phyloP scores from a whole-genome alignment of 2,888 invertebrate species.

The Acleris cristana region DNA sequence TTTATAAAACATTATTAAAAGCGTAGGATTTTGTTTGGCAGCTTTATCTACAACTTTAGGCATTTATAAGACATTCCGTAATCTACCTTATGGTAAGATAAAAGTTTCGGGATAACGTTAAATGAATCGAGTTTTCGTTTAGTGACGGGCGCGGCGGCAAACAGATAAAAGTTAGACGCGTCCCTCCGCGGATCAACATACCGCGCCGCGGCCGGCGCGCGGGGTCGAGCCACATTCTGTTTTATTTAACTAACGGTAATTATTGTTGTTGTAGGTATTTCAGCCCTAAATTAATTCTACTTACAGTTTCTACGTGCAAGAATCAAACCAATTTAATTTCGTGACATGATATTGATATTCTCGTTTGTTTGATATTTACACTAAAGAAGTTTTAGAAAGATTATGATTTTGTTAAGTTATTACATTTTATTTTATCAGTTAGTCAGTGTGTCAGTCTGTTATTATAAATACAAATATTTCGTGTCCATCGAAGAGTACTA shows the following conservation, averaged over 20 bases:
- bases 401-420: too few species aligned
- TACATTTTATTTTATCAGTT: too few species aligned
- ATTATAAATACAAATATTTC: too few species aligned
- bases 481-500: too few species aligned
- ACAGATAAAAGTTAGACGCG: slow-evolving; percentile 47
- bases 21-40: slow-evolving; percentile 19
- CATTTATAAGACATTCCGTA: slow-evolving; percentile 30
- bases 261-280: neutral
- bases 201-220: neutral
- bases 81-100: slow-evolving; percentile 43
- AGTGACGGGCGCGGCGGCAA: slow-evolving; percentile 48
- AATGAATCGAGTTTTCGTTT: slow-evolving; percentile 52
- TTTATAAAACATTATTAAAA: too few species aligned
- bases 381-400: too few species aligned
- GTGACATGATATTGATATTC: too few species aligned
- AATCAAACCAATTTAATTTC: too few species aligned
- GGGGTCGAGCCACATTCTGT: slow-evolving; percentile 11
- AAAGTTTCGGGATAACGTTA: slow-evolving; percentile 54
- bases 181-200: slow-evolving; percentile 33
- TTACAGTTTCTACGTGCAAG: too few species aligned
- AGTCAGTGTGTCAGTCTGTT: too few species aligned
- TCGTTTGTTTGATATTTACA: too few species aligned
- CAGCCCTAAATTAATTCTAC: too few species aligned
- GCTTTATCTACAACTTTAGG: slow-evolving; percentile 29
- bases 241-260: slow-evolving; percentile 6